Evolutionary conservation across 2,888 invertebrate genomes (phyloP).

Genomic region (Melanostoma scalare): DNA sequence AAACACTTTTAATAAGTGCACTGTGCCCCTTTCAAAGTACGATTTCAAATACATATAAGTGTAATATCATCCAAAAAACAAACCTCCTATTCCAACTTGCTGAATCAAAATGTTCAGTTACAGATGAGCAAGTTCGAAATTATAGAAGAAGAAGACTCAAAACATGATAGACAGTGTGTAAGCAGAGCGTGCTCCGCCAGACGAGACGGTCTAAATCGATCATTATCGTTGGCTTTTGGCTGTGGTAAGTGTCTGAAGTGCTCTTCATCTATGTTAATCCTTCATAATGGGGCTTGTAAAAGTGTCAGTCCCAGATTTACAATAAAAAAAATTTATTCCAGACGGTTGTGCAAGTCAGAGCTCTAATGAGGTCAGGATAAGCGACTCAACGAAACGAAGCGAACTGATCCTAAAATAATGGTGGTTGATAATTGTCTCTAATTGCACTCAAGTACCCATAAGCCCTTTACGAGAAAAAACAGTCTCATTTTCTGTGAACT

Average conservation of each 20-base stretch:
- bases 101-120: slow-evolving; percentile 44
- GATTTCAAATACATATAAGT: slow-evolving; percentile 48
- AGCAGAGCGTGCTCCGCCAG: slow-evolving; percentile 30
- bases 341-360: slow-evolving; percentile 45
- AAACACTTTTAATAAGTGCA: slow-evolving; percentile 64
- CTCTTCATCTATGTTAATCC: slow-evolving; percentile 58
- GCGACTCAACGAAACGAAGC: slow-evolving; percentile 15
- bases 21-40: slow-evolving; percentile 59
- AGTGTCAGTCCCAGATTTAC: slow-evolving; percentile 66
- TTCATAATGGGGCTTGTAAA: slow-evolving; percentile 69
- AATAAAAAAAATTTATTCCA: slow-evolving; percentile 18
- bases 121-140: slow-evolving; percentile 9
- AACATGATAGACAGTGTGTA: slow-evolving; percentile 48
- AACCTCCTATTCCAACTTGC: slow-evolving; percentile 35
- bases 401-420: slow-evolving; percentile 27
- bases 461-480: slow-evolving; percentile 44
- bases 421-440: slow-evolving; percentile 63
- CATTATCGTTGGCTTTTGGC: slow-evolving; percentile 51
- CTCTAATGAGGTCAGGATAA: slow-evolving; percentile 52
- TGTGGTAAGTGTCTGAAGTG: slow-evolving; percentile 1
- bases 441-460: slow-evolving; percentile 56
- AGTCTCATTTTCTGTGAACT: no score
- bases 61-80: slow-evolving; percentile 25
- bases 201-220: slow-evolving; percentile 60
- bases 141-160: slow-evolving; percentile 19